Percentiles rank a stretch among this genome's conserved stretches.
Evolutionary conservation across 2,113 vertebrate genomes (phyloP).

Genomic region (Boleophthalmus pectinirostris): DNA sequence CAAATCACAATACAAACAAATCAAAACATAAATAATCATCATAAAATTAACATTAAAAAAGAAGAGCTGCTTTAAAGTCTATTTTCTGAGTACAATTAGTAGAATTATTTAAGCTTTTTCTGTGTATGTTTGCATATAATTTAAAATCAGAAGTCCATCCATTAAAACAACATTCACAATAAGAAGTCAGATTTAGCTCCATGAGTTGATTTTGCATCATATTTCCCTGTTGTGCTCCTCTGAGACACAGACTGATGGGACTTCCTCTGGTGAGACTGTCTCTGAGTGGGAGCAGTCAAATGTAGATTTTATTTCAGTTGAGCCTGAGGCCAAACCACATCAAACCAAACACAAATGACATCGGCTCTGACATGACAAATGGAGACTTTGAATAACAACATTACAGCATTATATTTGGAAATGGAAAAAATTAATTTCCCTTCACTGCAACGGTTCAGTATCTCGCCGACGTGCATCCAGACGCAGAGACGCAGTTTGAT

Average conservation of each 20-base stretch:
- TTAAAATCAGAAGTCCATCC: no score
- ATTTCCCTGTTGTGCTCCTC: constrained; percentile 33
- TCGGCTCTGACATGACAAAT: constrained; percentile 67
- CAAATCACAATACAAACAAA: no score
- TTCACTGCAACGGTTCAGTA: constrained; percentile 42
- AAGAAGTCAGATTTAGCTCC: neutral
- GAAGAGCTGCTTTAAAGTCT: no score
- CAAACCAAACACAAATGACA: constrained; percentile 64
- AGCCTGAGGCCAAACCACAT: constrained; percentile 65
- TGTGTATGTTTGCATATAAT: no score
- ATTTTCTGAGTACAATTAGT: no score
- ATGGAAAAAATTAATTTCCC: constrained; percentile 55
- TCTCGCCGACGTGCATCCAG: constrained; percentile 30
- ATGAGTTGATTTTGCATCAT: neutral
- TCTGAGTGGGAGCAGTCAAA: constrained; percentile 48
- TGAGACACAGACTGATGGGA: constrained; percentile 40
- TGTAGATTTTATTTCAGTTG: constrained; percentile 61
- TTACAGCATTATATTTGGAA: constrained; percentile 63
- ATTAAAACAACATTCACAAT: no score
- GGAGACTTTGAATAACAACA: constrained; percentile 59
- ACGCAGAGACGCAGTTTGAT: constrained; percentile 43
- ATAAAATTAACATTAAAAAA: no score
- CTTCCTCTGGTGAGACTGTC: constrained; percentile 42
- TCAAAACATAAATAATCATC: no score
- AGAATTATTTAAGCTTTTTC: no score